Percentiles rank a stretch among this genome's conserved stretches.
Conservation (phyloP, 2,888 invertebrate species). For the Sarcophaga rosellei region DNA sequence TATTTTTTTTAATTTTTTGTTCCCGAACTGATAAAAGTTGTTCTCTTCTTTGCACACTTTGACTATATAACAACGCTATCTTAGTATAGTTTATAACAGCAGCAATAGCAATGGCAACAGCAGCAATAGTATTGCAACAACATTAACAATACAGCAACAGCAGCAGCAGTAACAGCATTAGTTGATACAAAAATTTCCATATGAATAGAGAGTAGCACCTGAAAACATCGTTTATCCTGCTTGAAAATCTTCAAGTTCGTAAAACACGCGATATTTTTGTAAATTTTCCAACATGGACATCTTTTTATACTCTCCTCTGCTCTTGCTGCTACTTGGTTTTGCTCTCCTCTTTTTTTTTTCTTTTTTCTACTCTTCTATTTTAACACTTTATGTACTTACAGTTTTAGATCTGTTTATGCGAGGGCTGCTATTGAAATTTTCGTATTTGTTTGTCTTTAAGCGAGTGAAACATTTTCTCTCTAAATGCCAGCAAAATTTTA, state of each 20-base stretch:
- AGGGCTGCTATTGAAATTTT: background rate
- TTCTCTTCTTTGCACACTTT: slow-evolving; percentile 6
- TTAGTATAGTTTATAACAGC: slow-evolving; percentile 14
- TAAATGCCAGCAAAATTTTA: too few relatives aligned
- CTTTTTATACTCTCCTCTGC: slow-evolving; percentile 25
- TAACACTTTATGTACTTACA: background rate
- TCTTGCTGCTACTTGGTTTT: background rate
- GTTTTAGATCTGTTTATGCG: slow-evolving; percentile 11
- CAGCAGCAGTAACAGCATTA: slow-evolving; percentile 16
- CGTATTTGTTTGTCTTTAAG: too few relatives aligned
- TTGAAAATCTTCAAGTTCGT: slow-evolving; percentile 62
- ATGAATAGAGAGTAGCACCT: slow-evolving; percentile 64
- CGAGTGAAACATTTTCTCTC: too few relatives aligned
- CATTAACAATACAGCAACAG: background rate
- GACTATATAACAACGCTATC: slow-evolving; percentile 34
- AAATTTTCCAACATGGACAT: slow-evolving; percentile 61
- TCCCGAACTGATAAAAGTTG: slow-evolving; percentile 66
- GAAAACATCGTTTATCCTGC: slow-evolving; percentile 64
- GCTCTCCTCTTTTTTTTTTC: background rate
- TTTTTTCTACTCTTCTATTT: background rate
- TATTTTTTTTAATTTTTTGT: slow-evolving; percentile 68
- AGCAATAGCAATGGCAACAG: background rate
- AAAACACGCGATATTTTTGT: slow-evolving; percentile 68
- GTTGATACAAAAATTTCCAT: slow-evolving; percentile 59
- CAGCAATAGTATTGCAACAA: slow-evolving; percentile 25